Conservation (phyloP, 2,888 invertebrate species). For the Macaria notata region DNA sequence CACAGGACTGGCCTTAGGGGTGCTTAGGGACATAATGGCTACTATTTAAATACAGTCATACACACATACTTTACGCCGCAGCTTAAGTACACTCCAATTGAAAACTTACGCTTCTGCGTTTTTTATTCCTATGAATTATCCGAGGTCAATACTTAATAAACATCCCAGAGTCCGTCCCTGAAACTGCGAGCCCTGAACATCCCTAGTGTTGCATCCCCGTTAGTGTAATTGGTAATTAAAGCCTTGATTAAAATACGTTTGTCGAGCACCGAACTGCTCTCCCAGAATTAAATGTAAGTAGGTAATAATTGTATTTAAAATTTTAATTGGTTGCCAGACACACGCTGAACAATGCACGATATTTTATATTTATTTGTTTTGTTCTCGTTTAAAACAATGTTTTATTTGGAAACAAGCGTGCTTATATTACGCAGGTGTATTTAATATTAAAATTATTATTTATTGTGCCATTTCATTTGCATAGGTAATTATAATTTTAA, state of each 20-base stretch:
- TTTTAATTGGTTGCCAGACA: conserved; percentile 14
- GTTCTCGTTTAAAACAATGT: conserved; percentile 1
- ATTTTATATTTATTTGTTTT: background rate
- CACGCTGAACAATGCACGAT: background rate
- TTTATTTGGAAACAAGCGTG: background rate
- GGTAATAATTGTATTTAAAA: conserved; percentile 15
- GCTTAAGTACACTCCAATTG: no score
- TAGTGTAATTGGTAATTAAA: conserved; percentile 33
- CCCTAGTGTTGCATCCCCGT: conserved; percentile 17
- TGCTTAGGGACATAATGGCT: no score
- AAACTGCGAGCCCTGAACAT: background rate
- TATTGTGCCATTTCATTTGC: conserved; percentile 13
- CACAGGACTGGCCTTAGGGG: background rate
- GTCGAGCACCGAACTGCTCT: conserved; percentile 4
- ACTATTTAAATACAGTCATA: no score
- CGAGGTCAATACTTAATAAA: no score
- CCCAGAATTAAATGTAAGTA: conserved; percentile 13
- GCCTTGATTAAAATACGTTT: conserved; percentile 30
- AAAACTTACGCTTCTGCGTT: no score
- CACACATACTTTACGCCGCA: no score
- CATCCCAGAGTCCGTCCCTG: background rate
- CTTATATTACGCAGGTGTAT: background rate
- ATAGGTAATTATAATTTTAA: conserved; percentile 3
- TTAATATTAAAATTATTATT: background rate
- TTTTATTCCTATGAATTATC: no score